phyloP scores from a whole-genome alignment of 2,888 invertebrate genomes.

The Heliconius ismenius region DNA sequence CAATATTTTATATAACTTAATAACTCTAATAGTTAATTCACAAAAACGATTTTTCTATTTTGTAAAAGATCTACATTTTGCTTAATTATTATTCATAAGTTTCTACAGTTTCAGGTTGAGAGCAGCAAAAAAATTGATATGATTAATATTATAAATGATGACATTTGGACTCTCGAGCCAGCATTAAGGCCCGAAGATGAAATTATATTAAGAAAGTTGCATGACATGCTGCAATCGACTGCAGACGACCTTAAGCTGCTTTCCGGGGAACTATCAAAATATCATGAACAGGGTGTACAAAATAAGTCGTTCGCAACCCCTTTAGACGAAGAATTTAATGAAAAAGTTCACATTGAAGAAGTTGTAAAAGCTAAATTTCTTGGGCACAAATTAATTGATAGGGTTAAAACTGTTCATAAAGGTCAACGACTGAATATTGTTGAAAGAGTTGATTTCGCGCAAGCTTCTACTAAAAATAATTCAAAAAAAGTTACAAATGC shows the following conservation, averaged over 20 bases:
- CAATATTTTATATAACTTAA: too few species aligned
- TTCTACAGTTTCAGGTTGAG: constrained; percentile 64
- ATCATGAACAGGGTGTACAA: constrained; percentile 64
- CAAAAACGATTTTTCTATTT: too few species aligned
- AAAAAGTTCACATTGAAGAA: constrained; percentile 75
- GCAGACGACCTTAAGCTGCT: constrained; percentile 75
- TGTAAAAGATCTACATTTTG: too few species aligned
- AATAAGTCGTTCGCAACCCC: constrained; percentile 65
- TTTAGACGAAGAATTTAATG: constrained; percentile 75
- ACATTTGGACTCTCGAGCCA: constrained; percentile 72
- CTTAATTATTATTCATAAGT: constrained; percentile 14
- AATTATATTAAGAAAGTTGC: constrained; percentile 69
- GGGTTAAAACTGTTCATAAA: constrained; percentile 40
- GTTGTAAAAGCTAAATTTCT: constrained; percentile 77
- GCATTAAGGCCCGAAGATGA: constrained; percentile 75
- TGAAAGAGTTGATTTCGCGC: constrained; percentile 32
- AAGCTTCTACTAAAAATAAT: constrained; percentile 43
- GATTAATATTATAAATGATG: constrained; percentile 73
- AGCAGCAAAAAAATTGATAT: constrained; percentile 74
- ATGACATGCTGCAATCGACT: constrained; percentile 76
- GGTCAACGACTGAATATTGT: constrained; percentile 35
- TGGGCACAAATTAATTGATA: constrained; percentile 67
- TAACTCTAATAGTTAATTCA: too few species aligned
- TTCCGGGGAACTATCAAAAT: constrained; percentile 68
- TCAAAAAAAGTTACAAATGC: constrained; percentile 50